Evolutionary conservation across 2,888 invertebrate genomes (phyloP).

Genomic region (Drosophila acutilabella): DNA sequence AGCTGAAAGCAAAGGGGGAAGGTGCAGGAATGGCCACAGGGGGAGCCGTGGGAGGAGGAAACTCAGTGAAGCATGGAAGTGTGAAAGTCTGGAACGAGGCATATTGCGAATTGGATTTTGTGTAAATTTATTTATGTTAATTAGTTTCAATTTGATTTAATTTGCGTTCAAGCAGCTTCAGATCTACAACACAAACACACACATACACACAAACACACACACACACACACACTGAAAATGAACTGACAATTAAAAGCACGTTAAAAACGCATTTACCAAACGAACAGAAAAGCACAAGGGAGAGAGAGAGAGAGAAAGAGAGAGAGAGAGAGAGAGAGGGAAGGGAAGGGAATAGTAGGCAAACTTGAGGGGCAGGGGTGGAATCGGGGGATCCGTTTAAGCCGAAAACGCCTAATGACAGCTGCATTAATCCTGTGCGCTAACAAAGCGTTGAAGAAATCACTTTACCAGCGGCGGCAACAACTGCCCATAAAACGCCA

Average conservation of each 20-base stretch:
- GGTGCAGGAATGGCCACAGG: background rate
- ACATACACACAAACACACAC: no score
- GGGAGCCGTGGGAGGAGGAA: background rate
- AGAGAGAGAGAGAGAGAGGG: background rate
- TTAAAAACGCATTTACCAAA: conserved; percentile 83
- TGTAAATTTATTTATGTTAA: conserved; percentile 79
- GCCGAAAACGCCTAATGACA: conserved; percentile 79
- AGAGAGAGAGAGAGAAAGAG: background rate
- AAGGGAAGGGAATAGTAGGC: background rate
- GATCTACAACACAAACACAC: conserved; percentile 5
- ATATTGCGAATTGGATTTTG: conserved; percentile 77
- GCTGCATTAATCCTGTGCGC: conserved; percentile 81
- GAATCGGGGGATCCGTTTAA: conserved; percentile 60
- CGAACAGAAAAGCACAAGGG: conserved; percentile 7
- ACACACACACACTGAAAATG: conserved; percentile 17
- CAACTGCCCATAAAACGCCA: conserved; percentile 39
- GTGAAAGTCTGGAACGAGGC: conserved; percentile 77
- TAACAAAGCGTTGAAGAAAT: conserved; percentile 84
- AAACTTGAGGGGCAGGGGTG: background rate
- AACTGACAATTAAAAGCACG: conserved; percentile 83
- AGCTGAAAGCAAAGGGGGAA: conserved; percentile 2
- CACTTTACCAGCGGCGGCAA: conserved; percentile 83
- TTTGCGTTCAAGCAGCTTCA: conserved; percentile 56
- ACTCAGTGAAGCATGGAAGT: conserved; percentile 71
- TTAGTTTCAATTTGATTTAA: conserved; percentile 80